Base-by-base conservation (phyloP, 2,113 vertebrate species). In the Cercopithecus mona region DNA sequence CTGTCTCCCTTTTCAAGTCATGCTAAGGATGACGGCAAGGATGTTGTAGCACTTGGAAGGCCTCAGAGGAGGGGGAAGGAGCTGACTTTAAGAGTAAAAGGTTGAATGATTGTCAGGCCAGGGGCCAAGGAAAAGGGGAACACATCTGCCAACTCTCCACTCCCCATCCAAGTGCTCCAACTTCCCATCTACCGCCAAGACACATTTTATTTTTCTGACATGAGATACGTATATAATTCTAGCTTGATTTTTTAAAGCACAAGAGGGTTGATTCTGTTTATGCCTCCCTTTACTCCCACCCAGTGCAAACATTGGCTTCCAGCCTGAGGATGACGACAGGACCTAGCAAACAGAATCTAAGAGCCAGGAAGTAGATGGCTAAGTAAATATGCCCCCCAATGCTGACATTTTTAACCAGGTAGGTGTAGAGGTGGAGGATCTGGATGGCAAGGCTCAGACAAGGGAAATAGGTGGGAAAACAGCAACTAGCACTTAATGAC, bases 211-310 rank as follows among this genome's bases (percentile, higher is more conserved):
- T 98, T 98, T 97, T 97, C 97, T 98, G 97, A 98, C 98, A 97
- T 97, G 96, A 97, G 97, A 97, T 98, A 98, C 98, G 96, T 97
- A 95, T 97, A 97, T 97, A 97, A 97, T 97, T 96, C 96, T 94
- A 97, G 96, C 85, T 73, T 96, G 85, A 88, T 90, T 97, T 98
- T 97, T 97, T 95, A 92, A 97, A 97, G 88, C 97, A 98, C 95
- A 97, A 98, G 98, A 97, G 94, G 90, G 92, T 97, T 97, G 97
- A 97, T 97, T 98, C 97, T 98, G 97, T 98, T 98, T 98, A 96
- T 97, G 93, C 96, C 93, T 98, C 91, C 93, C 68, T 92, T 85
- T 94, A 97, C 96, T 97, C 97, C 96, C 97, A 97, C 97, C 95
- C 97, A 97, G 96, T 91, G 95, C 96, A 98, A 98, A 97, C 94